A percentile compares a stretch with the other conserved stretches of the same genome.
These are phyloP conservation scores for Stylophora pistillata DNA, from an alignment of 64 coral and sea anemone species.

Conservation along the genomic window DNA sequence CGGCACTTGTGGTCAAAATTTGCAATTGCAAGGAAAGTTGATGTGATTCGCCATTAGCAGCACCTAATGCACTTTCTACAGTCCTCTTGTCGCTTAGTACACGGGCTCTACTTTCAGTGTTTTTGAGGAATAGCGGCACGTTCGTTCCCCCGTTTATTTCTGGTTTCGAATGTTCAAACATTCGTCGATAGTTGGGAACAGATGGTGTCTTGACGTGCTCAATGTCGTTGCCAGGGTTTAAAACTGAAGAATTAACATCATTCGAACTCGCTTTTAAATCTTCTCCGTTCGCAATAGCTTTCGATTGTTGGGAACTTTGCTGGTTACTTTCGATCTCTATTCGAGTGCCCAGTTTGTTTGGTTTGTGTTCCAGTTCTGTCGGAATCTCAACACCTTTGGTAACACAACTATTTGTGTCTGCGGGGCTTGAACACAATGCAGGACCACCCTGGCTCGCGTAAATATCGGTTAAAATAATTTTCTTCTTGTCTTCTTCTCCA, in stretches of 20 bases:
- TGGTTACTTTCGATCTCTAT: background rate
- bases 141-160: background rate
- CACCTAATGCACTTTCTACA: conserved; percentile 2
- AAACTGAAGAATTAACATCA: background rate
- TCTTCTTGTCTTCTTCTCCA: background rate
- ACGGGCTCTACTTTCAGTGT: conserved; percentile 2
- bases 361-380: conserved; percentile 12
- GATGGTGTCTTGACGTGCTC: background rate
- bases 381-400: conserved; percentile 32
- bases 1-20: background rate
- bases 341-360: conserved; percentile 2
- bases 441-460: background rate
- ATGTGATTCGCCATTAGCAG: background rate
- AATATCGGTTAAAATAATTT: background rate
- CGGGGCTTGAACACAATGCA: background rate
- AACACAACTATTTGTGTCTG: conserved; percentile 33
- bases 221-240: background rate
- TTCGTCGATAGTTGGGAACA: conserved; percentile 11
- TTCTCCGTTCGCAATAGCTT: background rate
- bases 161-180: conserved; percentile 42
- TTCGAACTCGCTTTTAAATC: background rate
- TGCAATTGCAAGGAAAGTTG: conserved; percentile 4
- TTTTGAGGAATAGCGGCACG: background rate
- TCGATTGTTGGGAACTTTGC: background rate
- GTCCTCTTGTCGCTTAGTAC: conserved; percentile 1